Evolutionary conservation across 2,797 vertebrate genomes (phyloP).

Genomic region (Heliangelus exortis): DNA sequence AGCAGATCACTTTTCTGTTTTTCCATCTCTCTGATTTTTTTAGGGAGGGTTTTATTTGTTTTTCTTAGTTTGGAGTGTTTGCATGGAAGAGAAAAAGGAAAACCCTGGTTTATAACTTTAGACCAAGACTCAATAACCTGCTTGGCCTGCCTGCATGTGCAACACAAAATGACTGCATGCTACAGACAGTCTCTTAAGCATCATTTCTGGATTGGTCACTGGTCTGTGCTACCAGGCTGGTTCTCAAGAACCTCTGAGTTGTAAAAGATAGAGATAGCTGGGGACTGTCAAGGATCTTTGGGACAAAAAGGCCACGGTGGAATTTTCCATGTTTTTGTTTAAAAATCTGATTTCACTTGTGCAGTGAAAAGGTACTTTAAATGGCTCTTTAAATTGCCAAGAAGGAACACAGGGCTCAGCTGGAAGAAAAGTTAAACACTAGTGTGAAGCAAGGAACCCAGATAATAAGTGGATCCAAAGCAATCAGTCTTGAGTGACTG

Average conservation of each 20-base stretch:
- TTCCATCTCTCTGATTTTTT: background rate
- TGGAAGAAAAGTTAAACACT: background rate
- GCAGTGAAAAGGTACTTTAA: background rate
- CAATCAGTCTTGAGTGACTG: background rate
- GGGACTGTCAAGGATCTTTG: background rate
- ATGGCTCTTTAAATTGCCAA: background rate
- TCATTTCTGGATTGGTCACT: background rate
- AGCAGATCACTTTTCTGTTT: background rate
- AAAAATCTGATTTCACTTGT: background rate
- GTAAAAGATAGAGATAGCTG: background rate
- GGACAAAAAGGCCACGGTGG: background rate
- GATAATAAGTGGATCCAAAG: background rate
- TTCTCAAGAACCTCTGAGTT: background rate
- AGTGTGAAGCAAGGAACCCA: background rate
- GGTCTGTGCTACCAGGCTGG: too few species aligned
- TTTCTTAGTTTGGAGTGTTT: background rate
- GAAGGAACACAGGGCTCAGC: background rate
- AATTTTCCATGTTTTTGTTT: background rate
- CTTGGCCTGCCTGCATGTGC: background rate
- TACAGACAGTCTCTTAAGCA: background rate
- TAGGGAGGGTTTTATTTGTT: background rate
- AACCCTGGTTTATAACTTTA: background rate
- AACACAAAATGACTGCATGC: background rate
- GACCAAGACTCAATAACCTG: background rate
- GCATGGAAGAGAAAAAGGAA: background rate